Percentiles rank a stretch among this genome's conserved stretches.
These are phyloP conservation scores for Chitala chitala DNA, from an alignment of 2,113 vertebrate species.

Conservation along the genomic window DNA sequence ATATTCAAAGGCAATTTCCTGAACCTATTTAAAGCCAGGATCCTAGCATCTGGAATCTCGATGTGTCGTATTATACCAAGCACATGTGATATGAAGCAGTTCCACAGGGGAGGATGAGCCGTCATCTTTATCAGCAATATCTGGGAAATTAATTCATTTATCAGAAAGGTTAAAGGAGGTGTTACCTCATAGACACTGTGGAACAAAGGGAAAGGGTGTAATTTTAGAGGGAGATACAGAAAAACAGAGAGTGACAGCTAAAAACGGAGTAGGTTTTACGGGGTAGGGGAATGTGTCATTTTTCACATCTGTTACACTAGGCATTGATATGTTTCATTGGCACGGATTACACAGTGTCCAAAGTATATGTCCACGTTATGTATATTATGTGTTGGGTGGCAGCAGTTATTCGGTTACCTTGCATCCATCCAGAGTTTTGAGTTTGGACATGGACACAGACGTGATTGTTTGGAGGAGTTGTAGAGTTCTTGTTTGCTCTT, in stretches of 20 bases:
- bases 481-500: no score
- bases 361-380: no score
- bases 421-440: not conserved
- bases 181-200: not conserved
- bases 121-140: not conserved
- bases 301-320: not conserved
- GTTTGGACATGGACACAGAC: no score
- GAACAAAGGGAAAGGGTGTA: not conserved
- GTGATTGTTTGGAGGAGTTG: no score
- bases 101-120: not conserved
- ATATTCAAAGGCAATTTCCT: constrained; percentile 24
- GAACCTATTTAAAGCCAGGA: constrained; percentile 5
- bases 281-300: not conserved
- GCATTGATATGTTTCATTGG: not conserved
- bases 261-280: not conserved
- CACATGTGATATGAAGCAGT: not conserved
- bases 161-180: not conserved
- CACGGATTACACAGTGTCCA: not conserved
- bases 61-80: not conserved
- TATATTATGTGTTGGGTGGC: not conserved
- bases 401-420: not conserved
- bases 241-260: not conserved
- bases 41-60: constrained; percentile 19
- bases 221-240: not conserved
- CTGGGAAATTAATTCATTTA: constrained; percentile 2